phyloP scores from a whole-genome alignment of 2,797 vertebrate genomes.

The Lacerta viridis region DNA sequence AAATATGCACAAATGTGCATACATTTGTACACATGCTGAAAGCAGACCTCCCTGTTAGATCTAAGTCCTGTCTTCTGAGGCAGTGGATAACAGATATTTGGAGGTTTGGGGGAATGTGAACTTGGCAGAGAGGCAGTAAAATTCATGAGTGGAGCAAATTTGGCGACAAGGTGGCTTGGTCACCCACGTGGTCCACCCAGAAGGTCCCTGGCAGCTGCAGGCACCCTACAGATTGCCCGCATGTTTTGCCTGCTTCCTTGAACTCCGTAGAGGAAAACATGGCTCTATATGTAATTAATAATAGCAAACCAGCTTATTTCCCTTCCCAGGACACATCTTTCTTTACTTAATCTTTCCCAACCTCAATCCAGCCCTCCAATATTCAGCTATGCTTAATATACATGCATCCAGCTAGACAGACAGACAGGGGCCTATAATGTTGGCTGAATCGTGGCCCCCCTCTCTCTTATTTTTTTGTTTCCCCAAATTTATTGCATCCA shows the following conservation, averaged over 20 bases:
- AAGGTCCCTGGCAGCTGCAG: too few relatives aligned
- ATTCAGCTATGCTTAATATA: constrained; percentile 6
- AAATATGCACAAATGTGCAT: too few relatives aligned
- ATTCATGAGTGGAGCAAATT: too few relatives aligned
- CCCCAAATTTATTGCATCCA: constrained; percentile 17
- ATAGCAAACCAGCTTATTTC: neutral
- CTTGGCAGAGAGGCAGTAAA: too few relatives aligned
- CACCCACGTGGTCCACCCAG: too few relatives aligned
- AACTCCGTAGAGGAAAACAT: neutral
- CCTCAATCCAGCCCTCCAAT: neutral
- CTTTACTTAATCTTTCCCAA: constrained; percentile 13
- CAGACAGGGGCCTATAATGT: neutral
- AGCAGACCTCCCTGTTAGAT: too few relatives aligned
- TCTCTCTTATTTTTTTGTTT: neutral
- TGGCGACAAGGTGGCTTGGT: too few relatives aligned
- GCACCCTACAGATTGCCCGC: too few relatives aligned
- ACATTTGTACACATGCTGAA: too few relatives aligned
- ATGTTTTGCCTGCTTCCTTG: neutral
- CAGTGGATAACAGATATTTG: too few relatives aligned
- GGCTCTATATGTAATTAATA: neutral
- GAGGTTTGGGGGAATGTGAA: too few relatives aligned
- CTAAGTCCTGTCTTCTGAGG: too few relatives aligned
- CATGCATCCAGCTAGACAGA: neutral
- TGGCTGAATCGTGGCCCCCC: neutral
- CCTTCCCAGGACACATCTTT: neutral